Evolutionary conservation across 2,797 vertebrate genomes (phyloP).

Genomic region (Alfaro cultratus): DNA sequence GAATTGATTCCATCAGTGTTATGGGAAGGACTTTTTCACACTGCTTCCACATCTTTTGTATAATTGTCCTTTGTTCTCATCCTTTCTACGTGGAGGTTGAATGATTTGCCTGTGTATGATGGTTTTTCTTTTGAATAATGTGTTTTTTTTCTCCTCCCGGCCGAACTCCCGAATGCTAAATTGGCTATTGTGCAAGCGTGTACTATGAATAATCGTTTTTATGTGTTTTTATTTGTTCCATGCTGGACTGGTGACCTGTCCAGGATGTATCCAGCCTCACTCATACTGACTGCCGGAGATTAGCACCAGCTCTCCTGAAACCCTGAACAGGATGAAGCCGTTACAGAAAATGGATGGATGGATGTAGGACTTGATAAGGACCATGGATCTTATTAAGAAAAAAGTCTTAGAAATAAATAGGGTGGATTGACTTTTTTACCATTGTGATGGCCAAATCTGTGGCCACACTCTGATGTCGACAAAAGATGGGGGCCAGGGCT

Average conservation of each 20-base stretch:
- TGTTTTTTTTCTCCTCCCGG: not conserved
- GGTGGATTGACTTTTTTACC: not conserved
- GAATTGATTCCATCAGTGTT: not conserved
- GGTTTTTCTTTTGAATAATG: not conserved
- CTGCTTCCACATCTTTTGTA: not conserved
- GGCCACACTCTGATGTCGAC: no score
- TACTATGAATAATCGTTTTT: not conserved
- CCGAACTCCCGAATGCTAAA: not conserved
- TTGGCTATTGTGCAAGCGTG: not conserved
- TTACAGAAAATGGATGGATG: not conserved
- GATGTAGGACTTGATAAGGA: not conserved
- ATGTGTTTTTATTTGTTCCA: not conserved
- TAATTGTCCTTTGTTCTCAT: not conserved
- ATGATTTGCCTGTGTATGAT: not conserved
- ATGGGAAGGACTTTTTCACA: not conserved
- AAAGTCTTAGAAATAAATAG: not conserved
- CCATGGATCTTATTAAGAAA: not conserved
- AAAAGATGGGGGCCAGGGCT: no score
- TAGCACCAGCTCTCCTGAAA: not conserved
- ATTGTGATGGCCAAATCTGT: no score
- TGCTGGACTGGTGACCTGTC: not conserved
- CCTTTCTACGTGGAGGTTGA: not conserved
- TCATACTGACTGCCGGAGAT: not conserved
- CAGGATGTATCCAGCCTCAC: not conserved
- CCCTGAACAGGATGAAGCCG: not conserved